Evolutionary conservation across 2,797 vertebrate species (phyloP).

Genomic region (Takifugu rubripes): DNA sequence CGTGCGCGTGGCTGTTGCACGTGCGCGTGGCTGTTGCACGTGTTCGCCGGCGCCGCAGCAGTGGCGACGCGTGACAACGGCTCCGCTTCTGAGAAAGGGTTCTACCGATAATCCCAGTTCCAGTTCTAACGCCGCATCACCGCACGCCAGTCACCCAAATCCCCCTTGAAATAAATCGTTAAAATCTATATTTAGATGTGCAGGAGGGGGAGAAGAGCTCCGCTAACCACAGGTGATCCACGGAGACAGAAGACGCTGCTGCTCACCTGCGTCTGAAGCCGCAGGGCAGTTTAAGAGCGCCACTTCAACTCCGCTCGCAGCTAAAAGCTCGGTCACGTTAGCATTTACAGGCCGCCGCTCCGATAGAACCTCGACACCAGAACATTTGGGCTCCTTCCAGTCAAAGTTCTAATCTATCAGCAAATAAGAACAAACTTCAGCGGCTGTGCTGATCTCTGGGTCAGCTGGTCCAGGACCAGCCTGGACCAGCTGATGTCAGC

Average conservation of each 20-base stretch:
- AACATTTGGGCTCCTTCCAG: too few species aligned
- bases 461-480: too few species aligned
- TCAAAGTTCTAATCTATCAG: too few species aligned
- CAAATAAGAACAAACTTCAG: too few species aligned
- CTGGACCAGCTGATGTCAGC: too few species aligned
- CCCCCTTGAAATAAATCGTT: constrained; percentile 42
- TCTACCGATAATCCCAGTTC: neutral
- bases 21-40: too few species aligned
- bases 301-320: too few species aligned
- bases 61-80: neutral
- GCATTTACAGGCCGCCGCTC: too few species aligned
- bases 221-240: constrained; percentile 57
- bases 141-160: constrained; percentile 49
- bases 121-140: constrained; percentile 27
- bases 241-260: constrained; percentile 39
- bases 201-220: constrained; percentile 46
- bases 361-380: too few species aligned
- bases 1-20: neutral
- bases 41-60: constrained; percentile 2
- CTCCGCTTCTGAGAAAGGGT: too few species aligned
- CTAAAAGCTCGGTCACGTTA: too few species aligned
- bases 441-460: too few species aligned
- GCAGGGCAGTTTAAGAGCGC: constrained; percentile 2
- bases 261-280: constrained; percentile 19
- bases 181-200: constrained; percentile 43